Evolutionary conservation across 2,113 vertebrate species (phyloP).

Genomic region (Rana temporaria): DNA sequence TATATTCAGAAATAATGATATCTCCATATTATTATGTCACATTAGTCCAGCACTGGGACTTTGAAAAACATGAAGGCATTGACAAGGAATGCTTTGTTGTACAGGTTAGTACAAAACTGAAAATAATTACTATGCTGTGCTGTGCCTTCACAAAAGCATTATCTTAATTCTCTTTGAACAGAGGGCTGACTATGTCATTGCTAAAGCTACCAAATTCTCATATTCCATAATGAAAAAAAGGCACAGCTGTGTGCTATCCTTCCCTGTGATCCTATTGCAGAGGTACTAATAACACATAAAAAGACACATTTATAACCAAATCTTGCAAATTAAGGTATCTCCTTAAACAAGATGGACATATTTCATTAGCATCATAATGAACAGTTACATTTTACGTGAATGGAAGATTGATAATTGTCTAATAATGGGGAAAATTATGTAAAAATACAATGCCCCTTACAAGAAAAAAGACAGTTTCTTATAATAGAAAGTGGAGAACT

Average conservation of each 20-base stretch:
- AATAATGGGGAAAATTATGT: not conserved
- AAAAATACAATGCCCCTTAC: slow-evolving; percentile 23
- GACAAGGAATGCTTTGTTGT: too few relatives aligned
- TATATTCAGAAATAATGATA: too few relatives aligned
- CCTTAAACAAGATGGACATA: not conserved
- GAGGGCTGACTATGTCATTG: too few relatives aligned
- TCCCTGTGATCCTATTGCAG: not conserved
- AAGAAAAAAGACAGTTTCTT: slow-evolving; percentile 6
- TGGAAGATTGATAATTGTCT: not conserved
- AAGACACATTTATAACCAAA: not conserved
- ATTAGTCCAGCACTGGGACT: too few relatives aligned
- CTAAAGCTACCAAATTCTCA: too few relatives aligned
- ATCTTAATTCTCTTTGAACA: too few relatives aligned
- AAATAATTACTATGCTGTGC: too few relatives aligned
- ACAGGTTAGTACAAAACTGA: too few relatives aligned
- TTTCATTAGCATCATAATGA: not conserved
- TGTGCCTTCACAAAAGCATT: too few relatives aligned
- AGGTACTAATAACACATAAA: not conserved
- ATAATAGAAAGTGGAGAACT: slow-evolving; percentile 39
- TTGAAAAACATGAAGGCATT: too few relatives aligned
- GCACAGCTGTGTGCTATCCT: not conserved
- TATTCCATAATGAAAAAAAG: too few relatives aligned
- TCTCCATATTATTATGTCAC: too few relatives aligned
- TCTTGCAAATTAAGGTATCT: not conserved
- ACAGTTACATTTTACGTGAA: not conserved